Percentiles rank a stretch among this genome's conserved stretches.
Conservation (phyloP, 2,113 vertebrate species). For the Litocranius walleri region DNA sequence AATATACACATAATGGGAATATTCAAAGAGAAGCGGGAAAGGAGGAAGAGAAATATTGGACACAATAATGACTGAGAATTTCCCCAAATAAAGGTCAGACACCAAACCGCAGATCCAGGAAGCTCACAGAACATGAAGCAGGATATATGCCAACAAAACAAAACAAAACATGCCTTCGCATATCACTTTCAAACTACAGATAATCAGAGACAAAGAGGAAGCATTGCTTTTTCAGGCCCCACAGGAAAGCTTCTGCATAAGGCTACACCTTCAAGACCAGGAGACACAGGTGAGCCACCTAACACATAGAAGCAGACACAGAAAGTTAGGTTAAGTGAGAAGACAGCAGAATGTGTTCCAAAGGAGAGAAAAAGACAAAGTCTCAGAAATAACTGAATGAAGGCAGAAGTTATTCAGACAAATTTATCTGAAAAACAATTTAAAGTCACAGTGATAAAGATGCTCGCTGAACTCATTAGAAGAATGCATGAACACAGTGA, state of each 20-base stretch:
- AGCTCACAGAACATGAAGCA: not conserved
- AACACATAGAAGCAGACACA: not conserved
- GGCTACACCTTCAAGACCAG: not conserved
- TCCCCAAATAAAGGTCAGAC: not conserved
- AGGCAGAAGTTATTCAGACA: not conserved
- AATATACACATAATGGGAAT: not conserved
- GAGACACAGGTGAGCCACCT: not conserved
- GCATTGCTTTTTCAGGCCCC: not conserved
- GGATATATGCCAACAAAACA: not conserved
- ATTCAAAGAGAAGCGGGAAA: not conserved
- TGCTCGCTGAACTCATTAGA: not conserved
- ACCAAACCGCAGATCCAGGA: not conserved
- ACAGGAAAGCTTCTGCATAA: not conserved
- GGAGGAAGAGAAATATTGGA: not conserved
- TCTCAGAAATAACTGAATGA: not conserved
- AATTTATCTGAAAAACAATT: not conserved
- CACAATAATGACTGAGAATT: not conserved
- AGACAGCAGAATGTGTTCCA: not conserved
- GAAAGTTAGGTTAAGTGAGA: not conserved
- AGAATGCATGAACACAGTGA: not conserved
- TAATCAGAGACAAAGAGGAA: not conserved
- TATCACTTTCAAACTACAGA: not conserved
- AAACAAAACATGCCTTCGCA: rapidly evolving
- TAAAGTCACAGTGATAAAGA: not conserved
- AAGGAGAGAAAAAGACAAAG: not conserved